phyloP scores from a whole-genome alignment of 2,113 vertebrate genomes.

The Lates calcarifer region DNA sequence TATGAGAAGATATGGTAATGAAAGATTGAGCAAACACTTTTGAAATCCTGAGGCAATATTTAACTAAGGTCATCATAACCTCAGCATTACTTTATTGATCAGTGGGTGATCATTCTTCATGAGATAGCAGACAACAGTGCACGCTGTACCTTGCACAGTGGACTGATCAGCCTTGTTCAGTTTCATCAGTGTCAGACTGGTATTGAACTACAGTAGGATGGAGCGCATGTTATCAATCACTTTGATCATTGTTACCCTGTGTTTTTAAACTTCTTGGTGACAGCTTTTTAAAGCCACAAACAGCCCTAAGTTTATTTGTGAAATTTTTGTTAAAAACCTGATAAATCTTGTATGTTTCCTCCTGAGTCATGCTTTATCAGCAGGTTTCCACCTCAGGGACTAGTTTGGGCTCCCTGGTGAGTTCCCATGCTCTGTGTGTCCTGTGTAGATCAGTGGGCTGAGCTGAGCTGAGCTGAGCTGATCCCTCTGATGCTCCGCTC shows the following conservation, averaged over 20 bases:
- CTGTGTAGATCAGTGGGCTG: slow-evolving; percentile 72
- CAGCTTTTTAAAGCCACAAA: neutral
- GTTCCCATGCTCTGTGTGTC: slow-evolving; percentile 78
- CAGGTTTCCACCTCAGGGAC: slow-evolving; percentile 48
- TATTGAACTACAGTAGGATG: slow-evolving; percentile 7
- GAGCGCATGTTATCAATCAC: slow-evolving; percentile 11
- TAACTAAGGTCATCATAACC: slow-evolving; percentile 26
- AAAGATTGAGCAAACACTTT: slow-evolving; percentile 37
- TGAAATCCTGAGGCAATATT: slow-evolving; percentile 59
- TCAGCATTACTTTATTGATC: slow-evolving; percentile 42
- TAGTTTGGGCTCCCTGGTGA: slow-evolving; percentile 56
- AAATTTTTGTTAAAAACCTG: no score
- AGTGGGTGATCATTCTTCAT: neutral
- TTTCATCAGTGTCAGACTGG: slow-evolving; percentile 1
- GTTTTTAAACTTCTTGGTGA: neutral
- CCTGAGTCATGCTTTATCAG: slow-evolving; percentile 39
- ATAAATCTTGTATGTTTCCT: slow-evolving; percentile 18
- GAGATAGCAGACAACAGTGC: neutral
- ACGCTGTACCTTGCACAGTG: slow-evolving; percentile 49
- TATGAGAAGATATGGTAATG: neutral
- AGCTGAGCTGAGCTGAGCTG: slow-evolving; percentile 64
- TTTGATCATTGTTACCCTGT: slow-evolving; percentile 23
- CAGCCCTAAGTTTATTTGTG: neutral
- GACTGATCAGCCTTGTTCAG: slow-evolving; percentile 15
- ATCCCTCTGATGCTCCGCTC: slow-evolving; percentile 71